Conservation (phyloP, 2,113 vertebrate species). For the Halichoerus grypus region DNA sequence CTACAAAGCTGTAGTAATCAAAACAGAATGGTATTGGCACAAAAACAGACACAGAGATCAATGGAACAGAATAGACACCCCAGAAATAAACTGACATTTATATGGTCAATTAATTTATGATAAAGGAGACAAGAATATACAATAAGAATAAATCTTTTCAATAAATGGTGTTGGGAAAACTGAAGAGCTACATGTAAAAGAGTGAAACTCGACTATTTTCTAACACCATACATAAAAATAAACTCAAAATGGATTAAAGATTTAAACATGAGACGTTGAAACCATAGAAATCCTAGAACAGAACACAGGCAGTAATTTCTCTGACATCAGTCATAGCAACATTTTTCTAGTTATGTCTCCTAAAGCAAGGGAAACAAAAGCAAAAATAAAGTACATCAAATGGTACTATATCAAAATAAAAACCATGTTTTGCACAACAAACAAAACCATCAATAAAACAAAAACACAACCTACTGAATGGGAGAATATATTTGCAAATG, state of each 20-base stretch:
- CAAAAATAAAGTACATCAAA: neutral
- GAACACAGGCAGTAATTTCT: neutral
- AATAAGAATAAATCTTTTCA: neutral
- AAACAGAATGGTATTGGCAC: neutral
- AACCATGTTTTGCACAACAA: neutral
- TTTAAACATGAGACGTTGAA: neutral
- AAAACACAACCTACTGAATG: neutral
- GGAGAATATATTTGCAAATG: neutral
- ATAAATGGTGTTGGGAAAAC: neutral
- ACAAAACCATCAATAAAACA: neutral
- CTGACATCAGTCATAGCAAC: neutral
- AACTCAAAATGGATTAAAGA: neutral
- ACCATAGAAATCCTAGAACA: neutral
- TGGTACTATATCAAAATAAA: neutral
- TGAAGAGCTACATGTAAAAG: neutral
- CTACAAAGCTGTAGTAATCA: neutral
- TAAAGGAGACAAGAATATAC: neutral
- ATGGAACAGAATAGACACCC: neutral
- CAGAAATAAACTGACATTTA: neutral
- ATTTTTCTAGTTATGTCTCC: neutral
- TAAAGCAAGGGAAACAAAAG: neutral
- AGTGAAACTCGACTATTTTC: neutral
- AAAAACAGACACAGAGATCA: neutral
- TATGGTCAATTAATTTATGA: neutral
- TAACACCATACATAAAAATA: neutral